Conservation (phyloP, 2,888 invertebrate species). For the Cerastis leucographa region DNA sequence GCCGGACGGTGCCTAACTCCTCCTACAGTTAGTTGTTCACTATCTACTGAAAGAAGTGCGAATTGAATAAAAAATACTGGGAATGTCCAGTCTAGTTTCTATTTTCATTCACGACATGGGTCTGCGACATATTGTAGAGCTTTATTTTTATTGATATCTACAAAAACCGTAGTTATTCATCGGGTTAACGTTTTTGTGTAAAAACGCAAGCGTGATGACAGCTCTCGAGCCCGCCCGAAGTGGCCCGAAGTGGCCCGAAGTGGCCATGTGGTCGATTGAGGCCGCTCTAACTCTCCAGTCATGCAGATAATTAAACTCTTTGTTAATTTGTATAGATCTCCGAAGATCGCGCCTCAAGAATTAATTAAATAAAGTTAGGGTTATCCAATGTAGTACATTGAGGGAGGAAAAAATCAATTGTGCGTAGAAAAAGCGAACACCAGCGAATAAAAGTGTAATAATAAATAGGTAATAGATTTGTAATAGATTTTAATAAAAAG, state of each 20-base stretch:
- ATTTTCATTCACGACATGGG: background rate
- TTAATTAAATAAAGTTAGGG: constrained; percentile 30
- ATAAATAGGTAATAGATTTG: too few species aligned
- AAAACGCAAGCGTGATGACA: constrained; percentile 35
- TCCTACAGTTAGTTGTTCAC: background rate
- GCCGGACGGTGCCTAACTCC: background rate
- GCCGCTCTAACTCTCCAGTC: constrained; percentile 30
- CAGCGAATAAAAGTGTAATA: background rate
- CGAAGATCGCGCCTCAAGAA: constrained; percentile 19
- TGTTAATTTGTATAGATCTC: constrained; percentile 14
- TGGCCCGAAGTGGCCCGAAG: background rate
- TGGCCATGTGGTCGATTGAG: background rate
- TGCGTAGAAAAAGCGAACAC: background rate
- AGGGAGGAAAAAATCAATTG: background rate
- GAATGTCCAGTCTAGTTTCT: background rate
- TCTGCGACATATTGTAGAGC: background rate
- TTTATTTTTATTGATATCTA: background rate
- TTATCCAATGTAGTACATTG: background rate
- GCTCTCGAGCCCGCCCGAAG: background rate
- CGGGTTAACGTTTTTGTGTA: constrained; percentile 44
- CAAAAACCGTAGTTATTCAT: constrained; percentile 34
- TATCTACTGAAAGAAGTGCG: too few species aligned
- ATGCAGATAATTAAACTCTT: constrained; percentile 54
- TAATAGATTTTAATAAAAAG: background rate
- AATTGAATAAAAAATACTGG: too few species aligned